Base-by-base conservation (phyloP, 1,140 invertebrate species). In the Drosophila orena region DNA sequence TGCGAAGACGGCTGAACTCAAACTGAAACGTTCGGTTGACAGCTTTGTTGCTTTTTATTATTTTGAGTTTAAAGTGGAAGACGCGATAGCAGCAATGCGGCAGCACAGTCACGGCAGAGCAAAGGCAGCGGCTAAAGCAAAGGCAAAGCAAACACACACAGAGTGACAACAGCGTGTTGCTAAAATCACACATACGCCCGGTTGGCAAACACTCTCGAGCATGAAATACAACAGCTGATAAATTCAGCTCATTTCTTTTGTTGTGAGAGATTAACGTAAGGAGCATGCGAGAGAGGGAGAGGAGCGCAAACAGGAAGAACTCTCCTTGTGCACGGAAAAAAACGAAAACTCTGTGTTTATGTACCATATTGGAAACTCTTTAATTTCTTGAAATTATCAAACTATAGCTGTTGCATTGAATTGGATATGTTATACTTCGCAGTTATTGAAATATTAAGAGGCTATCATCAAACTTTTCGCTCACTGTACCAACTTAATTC, bases 221-320 rank as follows among this genome's bases (percentile, higher is more conserved):
- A 71, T 88, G 62, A 88, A 79, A 88, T 88, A 88, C 79, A 88
- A 88, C 78, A 89, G 83, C 79, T 89, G 84, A 88, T 88, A 88
- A 88, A 46, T 60, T 57, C 34, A 46, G 30, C 52, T 77, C 57
- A 34, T 11, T 49, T 22, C 24, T 65, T 59, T 58, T 54, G 30
- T 53, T 64, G 35, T 38, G 35, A 37, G 27, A 72, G 24, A 60
- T 60, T 71, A 54, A 42, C 27, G 20, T 20, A 47, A 10, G 42
- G 37, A 50, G 27, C n/a, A 12, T 0, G 15, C 20, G 5, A 24
- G 40, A 34, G 27, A 27, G 54, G 24, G 4, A 8, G 24, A 2
- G 24, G n/a, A 40, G n/a, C 22, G 55, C 37, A 35, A 43, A 30
- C 58, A 62, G 54, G 44, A 74, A 74, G 57, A 71, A 38, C 35